A percentile compares a stretch with the other conserved stretches of the same genome.
These are phyloP conservation scores for Knipowitschia caucasica DNA, from an alignment of 2,797 vertebrate genomes.

Conservation along the genomic window DNA sequence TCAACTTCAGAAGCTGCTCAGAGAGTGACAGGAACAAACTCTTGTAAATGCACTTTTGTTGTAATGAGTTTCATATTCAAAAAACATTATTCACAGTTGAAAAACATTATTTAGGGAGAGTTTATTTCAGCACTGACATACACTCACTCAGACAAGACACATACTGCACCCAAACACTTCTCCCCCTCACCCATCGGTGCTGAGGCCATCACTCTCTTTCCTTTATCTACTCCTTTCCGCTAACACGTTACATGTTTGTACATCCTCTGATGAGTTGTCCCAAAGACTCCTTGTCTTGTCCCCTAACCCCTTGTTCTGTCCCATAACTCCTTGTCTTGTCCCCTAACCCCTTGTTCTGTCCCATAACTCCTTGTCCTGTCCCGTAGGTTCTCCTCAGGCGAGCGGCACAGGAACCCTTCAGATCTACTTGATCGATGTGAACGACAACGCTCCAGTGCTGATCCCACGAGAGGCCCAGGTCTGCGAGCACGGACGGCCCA, in stretches of 20 bases:
- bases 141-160: slow-evolving; percentile 2
- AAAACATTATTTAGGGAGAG: no score
- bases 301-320: no score
- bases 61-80: slow-evolving; percentile 16
- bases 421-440: slow-evolving; percentile 95
- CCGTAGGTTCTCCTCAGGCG: slow-evolving; percentile 86
- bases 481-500: slow-evolving; percentile 85
- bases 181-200: no score
- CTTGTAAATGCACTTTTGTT: slow-evolving; percentile 8
- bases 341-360: no score
- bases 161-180: no score
- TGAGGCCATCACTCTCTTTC: no score
- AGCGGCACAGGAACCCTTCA: slow-evolving; percentile 95
- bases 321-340: no score
- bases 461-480: slow-evolving; percentile 90
- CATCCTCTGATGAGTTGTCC: no score
- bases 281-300: no score
- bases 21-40: slow-evolving; percentile 19
- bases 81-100: slow-evolving; percentile 34
- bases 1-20: slow-evolving; percentile 9
- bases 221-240: no score
- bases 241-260: no score
- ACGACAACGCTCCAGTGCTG: slow-evolving; percentile 92
- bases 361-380: neutral
- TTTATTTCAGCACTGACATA: slow-evolving; percentile 22